Conservation (phyloP, 2,113 vertebrate species). For the Burhinus bistriatus region DNA sequence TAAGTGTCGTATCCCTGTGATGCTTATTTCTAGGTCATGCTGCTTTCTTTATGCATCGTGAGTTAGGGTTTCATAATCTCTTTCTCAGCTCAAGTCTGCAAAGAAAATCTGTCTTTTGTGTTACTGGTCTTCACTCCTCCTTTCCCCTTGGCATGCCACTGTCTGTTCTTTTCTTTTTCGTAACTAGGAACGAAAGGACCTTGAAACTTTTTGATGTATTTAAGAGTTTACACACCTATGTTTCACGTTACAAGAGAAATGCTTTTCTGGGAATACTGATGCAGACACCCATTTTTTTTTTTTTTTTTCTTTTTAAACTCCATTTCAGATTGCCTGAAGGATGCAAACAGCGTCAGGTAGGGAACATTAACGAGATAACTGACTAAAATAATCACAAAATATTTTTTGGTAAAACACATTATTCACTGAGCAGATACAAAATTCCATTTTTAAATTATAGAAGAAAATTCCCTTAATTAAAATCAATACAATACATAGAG, state of each 20-base stretch:
- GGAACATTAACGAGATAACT: background rate
- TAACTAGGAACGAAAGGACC: background rate
- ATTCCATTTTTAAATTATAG: background rate
- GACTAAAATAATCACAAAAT: background rate
- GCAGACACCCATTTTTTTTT: background rate
- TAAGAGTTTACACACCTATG: background rate
- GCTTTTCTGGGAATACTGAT: background rate
- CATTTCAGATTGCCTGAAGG: background rate
- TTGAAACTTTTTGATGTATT: slow-evolving; percentile 9
- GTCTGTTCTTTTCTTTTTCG: background rate
- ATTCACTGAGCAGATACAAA: background rate
- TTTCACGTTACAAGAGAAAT: background rate
- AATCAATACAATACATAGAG: background rate
- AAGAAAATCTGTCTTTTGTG: slow-evolving; percentile 43
- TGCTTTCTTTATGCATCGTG: slow-evolving; percentile 16
- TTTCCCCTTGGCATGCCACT: background rate
- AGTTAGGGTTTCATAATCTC: background rate
- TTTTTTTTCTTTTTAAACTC: background rate
- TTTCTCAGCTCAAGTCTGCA: slow-evolving; percentile 35
- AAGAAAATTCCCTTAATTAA: background rate
- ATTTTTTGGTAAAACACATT: background rate
- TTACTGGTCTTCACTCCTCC: background rate
- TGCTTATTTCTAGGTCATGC: slow-evolving; percentile 19
- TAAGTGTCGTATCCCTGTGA: background rate
- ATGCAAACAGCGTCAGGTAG: background rate